Evolutionary conservation across 1,140 invertebrate species (phyloP).

Genomic region (Caerostris extrusa): DNA sequence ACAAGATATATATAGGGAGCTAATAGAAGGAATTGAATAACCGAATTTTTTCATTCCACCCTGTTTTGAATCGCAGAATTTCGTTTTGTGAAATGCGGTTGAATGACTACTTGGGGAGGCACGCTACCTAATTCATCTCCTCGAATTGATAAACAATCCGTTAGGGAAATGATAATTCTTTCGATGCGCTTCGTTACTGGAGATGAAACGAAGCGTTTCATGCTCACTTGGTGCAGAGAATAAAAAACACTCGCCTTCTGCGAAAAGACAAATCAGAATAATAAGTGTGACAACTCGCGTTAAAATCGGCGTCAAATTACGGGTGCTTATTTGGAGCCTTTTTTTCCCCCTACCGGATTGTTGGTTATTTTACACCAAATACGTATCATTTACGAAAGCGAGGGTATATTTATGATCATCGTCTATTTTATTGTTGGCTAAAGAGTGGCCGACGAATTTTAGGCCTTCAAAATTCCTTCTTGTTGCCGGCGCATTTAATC

Average conservation of each 20-base stretch:
- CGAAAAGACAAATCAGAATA: constrained; percentile 42
- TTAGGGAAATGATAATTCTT: background rate
- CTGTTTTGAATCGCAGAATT: too few species aligned
- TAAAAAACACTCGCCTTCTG: background rate
- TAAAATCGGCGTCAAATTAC: constrained; percentile 23
- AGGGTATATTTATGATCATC: constrained; percentile 54
- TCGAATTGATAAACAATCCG: constrained; percentile 17
- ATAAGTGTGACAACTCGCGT: constrained; percentile 30
- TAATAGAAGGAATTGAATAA: too few species aligned
- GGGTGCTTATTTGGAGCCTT: constrained; percentile 18
- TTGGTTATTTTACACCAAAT: constrained; percentile 18
- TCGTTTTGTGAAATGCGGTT: too few species aligned
- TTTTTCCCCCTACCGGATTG: background rate
- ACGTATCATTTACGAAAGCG: constrained; percentile 18
- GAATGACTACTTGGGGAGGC: too few species aligned
- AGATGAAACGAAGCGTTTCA: constrained; percentile 25
- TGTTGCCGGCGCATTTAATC: background rate
- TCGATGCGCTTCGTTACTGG: background rate
- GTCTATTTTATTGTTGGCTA: constrained; percentile 39
- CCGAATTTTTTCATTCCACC: too few species aligned
- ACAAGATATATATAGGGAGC: too few species aligned
- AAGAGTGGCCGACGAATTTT: constrained; percentile 3
- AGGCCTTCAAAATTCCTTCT: constrained; percentile 24
- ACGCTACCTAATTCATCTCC: background rate
- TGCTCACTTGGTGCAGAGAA: background rate